Evolutionary conservation across 2,888 invertebrate species (phyloP).

Genomic region (Cerastis rubricosa): DNA sequence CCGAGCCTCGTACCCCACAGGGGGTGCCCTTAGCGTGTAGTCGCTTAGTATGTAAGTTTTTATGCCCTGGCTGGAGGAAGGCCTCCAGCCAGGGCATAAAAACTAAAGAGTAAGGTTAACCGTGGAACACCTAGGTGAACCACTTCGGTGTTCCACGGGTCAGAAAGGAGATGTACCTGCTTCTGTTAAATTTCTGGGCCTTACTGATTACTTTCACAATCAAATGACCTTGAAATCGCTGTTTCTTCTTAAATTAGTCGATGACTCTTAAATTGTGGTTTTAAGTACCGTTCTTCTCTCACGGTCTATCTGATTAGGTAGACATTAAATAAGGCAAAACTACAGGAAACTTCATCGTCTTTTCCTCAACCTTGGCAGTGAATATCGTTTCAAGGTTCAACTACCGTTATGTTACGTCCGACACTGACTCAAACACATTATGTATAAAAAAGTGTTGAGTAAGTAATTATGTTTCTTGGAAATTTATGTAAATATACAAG

Average conservation of each 20-base stretch:
- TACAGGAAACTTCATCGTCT: constrained; percentile 48
- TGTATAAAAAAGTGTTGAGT: constrained; percentile 55
- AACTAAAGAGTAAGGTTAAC: too few relatives aligned
- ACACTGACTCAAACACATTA: constrained; percentile 57
- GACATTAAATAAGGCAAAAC: constrained; percentile 43
- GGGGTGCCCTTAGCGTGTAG: too few relatives aligned
- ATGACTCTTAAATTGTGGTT: constrained; percentile 23
- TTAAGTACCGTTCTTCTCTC: constrained; percentile 26
- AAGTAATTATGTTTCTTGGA: constrained; percentile 58
- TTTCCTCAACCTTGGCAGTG: constrained; percentile 67
- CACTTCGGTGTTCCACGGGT: too few relatives aligned
- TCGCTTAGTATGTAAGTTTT: too few relatives aligned
- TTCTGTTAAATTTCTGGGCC: background rate
- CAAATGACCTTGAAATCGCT: background rate
- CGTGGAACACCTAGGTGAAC: too few relatives aligned
- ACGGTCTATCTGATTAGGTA: constrained; percentile 42
- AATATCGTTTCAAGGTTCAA: constrained; percentile 59
- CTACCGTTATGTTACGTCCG: constrained; percentile 63
- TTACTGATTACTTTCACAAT: background rate
- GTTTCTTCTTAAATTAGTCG: background rate
- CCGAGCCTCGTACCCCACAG: too few relatives aligned
- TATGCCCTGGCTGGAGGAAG: too few relatives aligned
- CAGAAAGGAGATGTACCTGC: too few relatives aligned
- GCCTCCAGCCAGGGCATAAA: too few relatives aligned
- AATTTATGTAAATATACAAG: constrained; percentile 54